phyloP scores from a whole-genome alignment of 2,888 invertebrate species.

The Metallyticus violacea region DNA sequence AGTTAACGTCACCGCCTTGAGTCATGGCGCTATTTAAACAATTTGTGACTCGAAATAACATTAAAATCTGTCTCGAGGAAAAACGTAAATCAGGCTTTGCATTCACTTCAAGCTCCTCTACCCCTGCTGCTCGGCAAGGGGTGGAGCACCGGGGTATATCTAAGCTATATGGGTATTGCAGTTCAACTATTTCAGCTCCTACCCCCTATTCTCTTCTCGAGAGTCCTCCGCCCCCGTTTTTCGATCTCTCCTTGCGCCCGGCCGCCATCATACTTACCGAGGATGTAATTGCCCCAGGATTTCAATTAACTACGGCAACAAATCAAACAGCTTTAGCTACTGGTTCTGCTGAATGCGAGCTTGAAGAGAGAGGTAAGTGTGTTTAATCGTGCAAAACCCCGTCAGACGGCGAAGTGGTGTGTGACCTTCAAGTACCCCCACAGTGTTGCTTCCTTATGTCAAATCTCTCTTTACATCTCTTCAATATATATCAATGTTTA shows the following conservation, averaged over 20 bases:
- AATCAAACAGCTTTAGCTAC: conserved; percentile 54
- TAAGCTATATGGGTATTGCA: conserved; percentile 6
- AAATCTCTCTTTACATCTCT: no score
- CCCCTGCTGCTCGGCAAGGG: not conserved
- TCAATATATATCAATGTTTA: no score
- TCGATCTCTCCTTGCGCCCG: not conserved
- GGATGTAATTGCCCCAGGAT: conserved; percentile 51
- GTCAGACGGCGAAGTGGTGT: not conserved
- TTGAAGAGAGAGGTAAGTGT: conserved; percentile 12
- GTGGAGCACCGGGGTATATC: not conserved
- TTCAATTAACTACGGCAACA: conserved; percentile 54
- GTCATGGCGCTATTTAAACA: conserved; percentile 55
- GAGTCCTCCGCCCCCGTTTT: conserved; percentile 1
- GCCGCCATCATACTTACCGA: conserved; percentile 40
- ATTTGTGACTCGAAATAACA: conserved; percentile 54
- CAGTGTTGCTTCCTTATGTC: no score
- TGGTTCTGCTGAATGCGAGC: conserved; percentile 32
- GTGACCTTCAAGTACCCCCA: no score
- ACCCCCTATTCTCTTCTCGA: not conserved
- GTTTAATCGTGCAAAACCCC: not conserved
- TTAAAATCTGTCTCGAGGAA: conserved; percentile 51
- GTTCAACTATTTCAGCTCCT: conserved; percentile 1
- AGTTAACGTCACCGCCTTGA: conserved; percentile 51
- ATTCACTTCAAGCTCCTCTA: conserved; percentile 37
- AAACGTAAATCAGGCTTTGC: conserved; percentile 53